Conservation (phyloP, 2,797 vertebrate genomes). For the Anableps anableps region DNA sequence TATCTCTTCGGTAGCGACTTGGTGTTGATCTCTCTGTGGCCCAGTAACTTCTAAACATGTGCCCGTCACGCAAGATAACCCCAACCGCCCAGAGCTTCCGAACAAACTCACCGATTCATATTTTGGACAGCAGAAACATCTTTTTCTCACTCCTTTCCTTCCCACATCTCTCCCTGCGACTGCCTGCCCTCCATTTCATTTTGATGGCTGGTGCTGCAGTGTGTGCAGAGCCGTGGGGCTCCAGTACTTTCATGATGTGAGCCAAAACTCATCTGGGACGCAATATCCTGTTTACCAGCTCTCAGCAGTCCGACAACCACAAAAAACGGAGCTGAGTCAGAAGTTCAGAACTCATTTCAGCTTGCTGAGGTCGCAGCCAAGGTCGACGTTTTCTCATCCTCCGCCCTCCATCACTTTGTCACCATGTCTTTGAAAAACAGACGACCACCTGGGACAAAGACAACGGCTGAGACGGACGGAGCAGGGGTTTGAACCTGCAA, state of each 20-base stretch:
- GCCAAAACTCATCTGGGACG: slow-evolving; percentile 66
- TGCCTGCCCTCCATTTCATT: slow-evolving; percentile 18
- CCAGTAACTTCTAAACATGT: slow-evolving; percentile 51
- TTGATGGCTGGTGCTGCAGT: slow-evolving; percentile 24
- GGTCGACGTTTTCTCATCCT: slow-evolving; percentile 42
- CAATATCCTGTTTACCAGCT: slow-evolving; percentile 73
- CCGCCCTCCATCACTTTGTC: slow-evolving; percentile 20
- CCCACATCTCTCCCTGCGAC: not conserved
- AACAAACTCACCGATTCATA: slow-evolving; percentile 34
- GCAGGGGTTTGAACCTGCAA: not conserved
- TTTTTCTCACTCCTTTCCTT: slow-evolving; percentile 2
- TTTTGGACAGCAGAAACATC: slow-evolving; percentile 25
- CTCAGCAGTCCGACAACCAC: slow-evolving; percentile 71
- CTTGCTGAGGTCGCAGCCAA: slow-evolving; percentile 60
- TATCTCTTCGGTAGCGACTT: slow-evolving; percentile 53
- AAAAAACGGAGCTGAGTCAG: slow-evolving; percentile 60
- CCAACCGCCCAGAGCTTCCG: slow-evolving; percentile 30
- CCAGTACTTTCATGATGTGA: slow-evolving; percentile 61
- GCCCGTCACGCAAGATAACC: slow-evolving; percentile 48
- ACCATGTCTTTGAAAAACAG: slow-evolving; percentile 21
- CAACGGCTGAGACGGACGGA: not conserved
- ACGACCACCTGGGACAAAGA: slow-evolving; percentile 1
- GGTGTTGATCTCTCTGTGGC: slow-evolving; percentile 56
- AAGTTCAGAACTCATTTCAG: slow-evolving; percentile 68
- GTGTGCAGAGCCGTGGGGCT: slow-evolving; percentile 48